A percentile compares a stretch with the other conserved stretches of the same genome.
Conservation (phyloP, 2,797 vertebrate species). For the Anguilla obscura region DNA sequence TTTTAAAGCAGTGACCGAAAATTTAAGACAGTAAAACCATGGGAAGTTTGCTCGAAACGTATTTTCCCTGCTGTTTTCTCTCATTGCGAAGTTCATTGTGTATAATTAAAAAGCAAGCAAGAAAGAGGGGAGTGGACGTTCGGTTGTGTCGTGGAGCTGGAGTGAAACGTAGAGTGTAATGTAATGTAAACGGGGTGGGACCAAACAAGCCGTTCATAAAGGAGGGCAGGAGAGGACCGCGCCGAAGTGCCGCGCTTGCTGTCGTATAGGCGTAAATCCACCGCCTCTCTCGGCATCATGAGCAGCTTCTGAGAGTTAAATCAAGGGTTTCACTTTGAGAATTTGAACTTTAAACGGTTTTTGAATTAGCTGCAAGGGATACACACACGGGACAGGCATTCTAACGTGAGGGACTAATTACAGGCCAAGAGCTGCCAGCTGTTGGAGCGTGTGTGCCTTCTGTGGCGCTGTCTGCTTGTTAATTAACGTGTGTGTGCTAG, state of each 20-base stretch:
- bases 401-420: constrained; percentile 54
- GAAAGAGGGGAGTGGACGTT: constrained; percentile 33
- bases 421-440: constrained; percentile 57
- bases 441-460: constrained; percentile 40
- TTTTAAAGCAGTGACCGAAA: neutral
- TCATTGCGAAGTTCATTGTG: constrained; percentile 43
- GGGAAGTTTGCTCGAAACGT: neutral
- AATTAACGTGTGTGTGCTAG: constrained; percentile 19
- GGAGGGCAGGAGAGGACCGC: constrained; percentile 30
- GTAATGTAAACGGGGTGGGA: constrained; percentile 59
- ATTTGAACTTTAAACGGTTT: constrained; percentile 43
- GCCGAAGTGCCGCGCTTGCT: constrained; percentile 25
- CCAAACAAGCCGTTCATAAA: constrained; percentile 64
- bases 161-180: constrained; percentile 43
- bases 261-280: constrained; percentile 48
- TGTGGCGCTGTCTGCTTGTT: constrained; percentile 3
- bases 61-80: constrained; percentile 3
- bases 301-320: constrained; percentile 59
- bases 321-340: constrained; percentile 44
- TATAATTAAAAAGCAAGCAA: constrained; percentile 63
- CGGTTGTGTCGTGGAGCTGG: constrained; percentile 40
- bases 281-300: constrained; percentile 45
- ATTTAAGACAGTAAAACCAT: neutral
- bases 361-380: constrained; percentile 35
- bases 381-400: constrained; percentile 32